Conservation (phyloP, 2,888 invertebrate genomes). For the Chrysolina oricalcia region DNA sequence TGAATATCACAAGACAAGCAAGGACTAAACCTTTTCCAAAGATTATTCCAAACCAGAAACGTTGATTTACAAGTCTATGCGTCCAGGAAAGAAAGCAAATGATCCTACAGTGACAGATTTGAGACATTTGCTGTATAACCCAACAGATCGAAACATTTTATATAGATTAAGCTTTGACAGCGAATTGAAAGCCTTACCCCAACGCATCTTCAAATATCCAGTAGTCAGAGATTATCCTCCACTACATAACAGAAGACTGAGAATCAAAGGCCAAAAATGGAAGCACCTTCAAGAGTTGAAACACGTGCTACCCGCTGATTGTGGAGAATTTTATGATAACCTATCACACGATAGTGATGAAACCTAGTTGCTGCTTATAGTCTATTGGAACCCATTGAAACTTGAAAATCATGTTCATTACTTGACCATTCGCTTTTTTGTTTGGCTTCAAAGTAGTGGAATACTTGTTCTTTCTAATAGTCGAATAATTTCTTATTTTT, state of each 20-base stretch:
- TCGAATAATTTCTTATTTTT: too few relatives aligned
- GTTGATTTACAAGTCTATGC: conserved; percentile 15
- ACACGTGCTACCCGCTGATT: conserved; percentile 1
- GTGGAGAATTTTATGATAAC: conserved; percentile 15
- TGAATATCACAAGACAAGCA: conserved; percentile 20
- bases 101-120: conserved; percentile 28
- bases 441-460: too few relatives aligned
- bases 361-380: not conserved
- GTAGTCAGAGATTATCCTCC: conserved; percentile 4
- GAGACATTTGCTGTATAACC: conserved; percentile 17
- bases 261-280: conserved; percentile 1
- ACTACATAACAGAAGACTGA: conserved; percentile 3
- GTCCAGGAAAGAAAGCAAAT: conserved; percentile 10
- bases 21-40: conserved; percentile 21
- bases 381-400: too few relatives aligned
- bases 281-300: conserved; percentile 8
- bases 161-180: conserved; percentile 27
- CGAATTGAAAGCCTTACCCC: conserved; percentile 24
- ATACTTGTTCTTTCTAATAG: too few relatives aligned
- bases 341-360: too few relatives aligned
- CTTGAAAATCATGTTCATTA: too few relatives aligned
- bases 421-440: too few relatives aligned
- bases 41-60: conserved; percentile 8
- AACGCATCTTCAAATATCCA: conserved; percentile 17
- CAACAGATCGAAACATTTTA: conserved; percentile 16